Base-by-base conservation (phyloP, 2,888 invertebrate genomes). In the Heliconius cydno region DNA sequence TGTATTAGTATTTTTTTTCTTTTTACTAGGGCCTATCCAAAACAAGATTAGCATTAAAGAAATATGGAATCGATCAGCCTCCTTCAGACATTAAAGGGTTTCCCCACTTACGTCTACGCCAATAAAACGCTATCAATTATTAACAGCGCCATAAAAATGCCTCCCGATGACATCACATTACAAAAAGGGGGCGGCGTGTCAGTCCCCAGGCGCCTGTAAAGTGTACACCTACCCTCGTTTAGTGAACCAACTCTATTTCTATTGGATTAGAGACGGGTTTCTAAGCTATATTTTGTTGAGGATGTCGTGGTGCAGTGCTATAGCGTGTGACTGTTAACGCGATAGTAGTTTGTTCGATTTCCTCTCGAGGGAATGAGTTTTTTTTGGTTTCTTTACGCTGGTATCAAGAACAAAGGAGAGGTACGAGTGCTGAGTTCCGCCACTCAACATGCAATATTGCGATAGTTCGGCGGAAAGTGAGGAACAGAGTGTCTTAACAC, bases 131-230 rank as follows among this genome's bases (percentile, higher is more conserved):
- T 77, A 80, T 82, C 82, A 82, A 82, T 80, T 82, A 82, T 82
- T 80, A 80, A 82, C 79, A 76, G 41, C 66, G 52, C 76, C 66
- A 79, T 82, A 82, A 82, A 82, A 82, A 76, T 82, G 77, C 79
- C 82, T 79, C 75, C 75, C 80, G 80, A 82, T 82, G 82, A 82
- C 82, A 79, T 80, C 82, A 79, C 82, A 79, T 79, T 76, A 78
- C 57, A 74, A 76, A 66, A 70, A 74, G 82, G 82, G 82, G 78
- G 76, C 52, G 73, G 73, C n/a, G 22, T 41, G 79, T 82, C 77
- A 71, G 74, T 82, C 82, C 82, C 82, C 57, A 38, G 78, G 77
- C 78, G 79, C 46, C 71, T 25, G 60, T 82, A 80, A 79, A 80
- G 63, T 78, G 77, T 76, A 72, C 76, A 60, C 77, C 72, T 73